Percentiles rank a stretch among this genome's conserved stretches.
Conservation (phyloP, 2,113 vertebrate species). For the Misgurnus anguillicaudatus region DNA sequence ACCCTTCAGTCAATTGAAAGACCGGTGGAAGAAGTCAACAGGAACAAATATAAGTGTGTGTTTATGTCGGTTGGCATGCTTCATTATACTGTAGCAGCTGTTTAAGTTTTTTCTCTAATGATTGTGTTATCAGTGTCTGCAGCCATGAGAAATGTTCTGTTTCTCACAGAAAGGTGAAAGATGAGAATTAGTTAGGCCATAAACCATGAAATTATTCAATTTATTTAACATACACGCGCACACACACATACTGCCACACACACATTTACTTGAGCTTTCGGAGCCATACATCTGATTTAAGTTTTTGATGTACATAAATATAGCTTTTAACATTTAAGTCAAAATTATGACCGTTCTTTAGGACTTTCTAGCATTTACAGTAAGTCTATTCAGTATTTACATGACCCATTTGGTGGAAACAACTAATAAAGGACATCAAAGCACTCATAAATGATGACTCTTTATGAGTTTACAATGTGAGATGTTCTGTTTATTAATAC, state of each 20-base stretch:
- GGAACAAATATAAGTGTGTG: slow-evolving; percentile 33
- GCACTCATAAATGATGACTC: too few relatives aligned
- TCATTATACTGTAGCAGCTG: slow-evolving; percentile 1
- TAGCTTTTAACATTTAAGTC: not conserved
- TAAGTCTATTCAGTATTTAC: too few relatives aligned
- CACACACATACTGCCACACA: too few relatives aligned
- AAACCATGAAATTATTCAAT: too few relatives aligned
- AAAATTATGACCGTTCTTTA: not conserved
- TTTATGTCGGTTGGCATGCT: slow-evolving; percentile 9
- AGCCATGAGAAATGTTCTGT: not conserved
- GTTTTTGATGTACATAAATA: not conserved
- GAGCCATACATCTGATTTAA: not conserved
- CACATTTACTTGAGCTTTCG: too few relatives aligned
- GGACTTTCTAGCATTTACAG: too few relatives aligned
- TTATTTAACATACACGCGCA: too few relatives aligned
- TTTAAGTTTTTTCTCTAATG: not conserved
- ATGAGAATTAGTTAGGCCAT: not conserved
- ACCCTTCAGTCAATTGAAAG: not conserved
- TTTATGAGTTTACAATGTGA: too few relatives aligned
- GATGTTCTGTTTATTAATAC: too few relatives aligned
- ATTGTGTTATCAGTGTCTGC: slow-evolving; percentile 19
- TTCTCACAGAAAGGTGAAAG: slow-evolving; percentile 1
- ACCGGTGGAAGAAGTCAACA: not conserved
- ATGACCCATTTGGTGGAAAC: too few relatives aligned
- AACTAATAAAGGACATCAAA: too few relatives aligned